phyloP scores from a whole-genome alignment of 2,888 invertebrate genomes.

The Pemphredon lugubris region DNA sequence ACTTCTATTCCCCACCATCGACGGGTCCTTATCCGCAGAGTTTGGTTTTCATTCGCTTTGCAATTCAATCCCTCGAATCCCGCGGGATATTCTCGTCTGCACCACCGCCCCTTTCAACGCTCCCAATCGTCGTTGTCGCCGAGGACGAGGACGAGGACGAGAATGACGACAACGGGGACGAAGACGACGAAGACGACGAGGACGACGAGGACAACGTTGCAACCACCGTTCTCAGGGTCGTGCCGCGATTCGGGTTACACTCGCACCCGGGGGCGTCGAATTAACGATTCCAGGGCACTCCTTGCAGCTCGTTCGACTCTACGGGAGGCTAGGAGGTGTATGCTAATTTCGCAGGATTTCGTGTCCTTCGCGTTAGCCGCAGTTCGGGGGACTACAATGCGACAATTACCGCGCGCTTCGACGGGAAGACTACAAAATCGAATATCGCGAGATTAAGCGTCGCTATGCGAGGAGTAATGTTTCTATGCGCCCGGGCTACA shows the following conservation, averaged over 20 bases:
- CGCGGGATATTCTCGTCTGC: slow-evolving; percentile 45
- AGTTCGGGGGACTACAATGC: slow-evolving; percentile 26
- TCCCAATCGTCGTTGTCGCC: slow-evolving; percentile 23
- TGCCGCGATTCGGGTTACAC: slow-evolving; percentile 38
- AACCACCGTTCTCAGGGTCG: slow-evolving; percentile 19
- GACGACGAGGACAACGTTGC: slow-evolving; percentile 15
- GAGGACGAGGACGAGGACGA: slow-evolving; percentile 11
- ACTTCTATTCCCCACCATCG: slow-evolving; percentile 33
- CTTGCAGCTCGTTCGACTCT: slow-evolving; percentile 7
- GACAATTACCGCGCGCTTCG: slow-evolving; percentile 54
- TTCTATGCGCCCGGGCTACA: too few relatives aligned
- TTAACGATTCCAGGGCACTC: slow-evolving; percentile 55
- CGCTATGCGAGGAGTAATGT: too few relatives aligned
- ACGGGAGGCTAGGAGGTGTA: slow-evolving; percentile 28
- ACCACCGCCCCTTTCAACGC: slow-evolving; percentile 19
- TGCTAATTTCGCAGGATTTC: slow-evolving; percentile 59
- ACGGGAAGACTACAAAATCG: slow-evolving; percentile 2
- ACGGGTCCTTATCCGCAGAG: slow-evolving; percentile 45
- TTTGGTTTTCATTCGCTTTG: slow-evolving; percentile 72
- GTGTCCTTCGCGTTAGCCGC: slow-evolving; percentile 29
- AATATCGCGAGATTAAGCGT: too few relatives aligned
- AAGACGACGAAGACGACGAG: slow-evolving; percentile 13
- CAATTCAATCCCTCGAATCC: slow-evolving; percentile 67
- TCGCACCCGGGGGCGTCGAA: slow-evolving; percentile 43
- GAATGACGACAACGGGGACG: too few relatives aligned